Evolutionary conservation across 1,140 invertebrate species (phyloP), one percentile per base, ranked within the genome.

Genomic region (Vollenhovia emeryi): DNA sequence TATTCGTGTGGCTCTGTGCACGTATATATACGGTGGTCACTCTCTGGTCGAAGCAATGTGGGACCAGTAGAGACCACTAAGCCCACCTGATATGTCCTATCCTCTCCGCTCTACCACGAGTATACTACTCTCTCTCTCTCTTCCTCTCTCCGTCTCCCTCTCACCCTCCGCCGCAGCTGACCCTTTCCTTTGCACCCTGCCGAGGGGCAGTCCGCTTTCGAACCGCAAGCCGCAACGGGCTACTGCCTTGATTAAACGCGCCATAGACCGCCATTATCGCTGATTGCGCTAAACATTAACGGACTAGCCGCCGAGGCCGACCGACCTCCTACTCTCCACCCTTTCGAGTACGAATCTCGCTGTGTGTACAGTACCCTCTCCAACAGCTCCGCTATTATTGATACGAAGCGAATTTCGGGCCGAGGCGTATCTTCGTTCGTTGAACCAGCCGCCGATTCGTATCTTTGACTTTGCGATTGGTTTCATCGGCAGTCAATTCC

Each of bases 261-360:
- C 94, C 94, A 93, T 94, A 95, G 94, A 95, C 94, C 94, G 93
- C 94, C 94, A 95, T 95, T 95, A 95, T 95, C 94, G 94, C 94
- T 95, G 94, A 95, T 95, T 95, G 94, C 94, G 94, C 94, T 95
- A 94, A 95, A 95, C 94, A 95, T 95, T 95, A 95, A 94, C 94
- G 92, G 93, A 92, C 91, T 91, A 87, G 89, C 86, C 87, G 86
- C 89, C 80, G 89, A 87, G 78, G 80, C 86, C 84, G 84, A 86
- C 71, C 86, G 55, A 83, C 75, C 79, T 85, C 78, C 84, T 86
- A 40, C 79, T 52, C 76, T 71, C 62, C 64, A 40, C 69, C 83
- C 82, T 87, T 86, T 89, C 88, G 80, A 88, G 76, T 85, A 80
- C 79, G 79, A 85, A 52, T 45, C 74, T 74, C 71, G n/a, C 18